Base-by-base conservation (phyloP, 2,888 invertebrate genomes). In the Crematogaster levior region DNA sequence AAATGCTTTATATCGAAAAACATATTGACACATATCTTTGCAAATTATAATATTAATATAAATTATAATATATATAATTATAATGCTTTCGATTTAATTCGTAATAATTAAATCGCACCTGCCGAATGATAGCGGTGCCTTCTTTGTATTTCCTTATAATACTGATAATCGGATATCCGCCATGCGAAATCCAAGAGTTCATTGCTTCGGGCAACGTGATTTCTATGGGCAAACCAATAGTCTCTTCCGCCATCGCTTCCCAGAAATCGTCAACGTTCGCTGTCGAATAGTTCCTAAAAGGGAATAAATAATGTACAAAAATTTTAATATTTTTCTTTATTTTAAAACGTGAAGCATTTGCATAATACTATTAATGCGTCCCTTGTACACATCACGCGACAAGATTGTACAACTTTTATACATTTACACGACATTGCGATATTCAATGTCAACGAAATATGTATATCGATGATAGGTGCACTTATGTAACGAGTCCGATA, bases 121-220 rank as follows among this genome's bases (percentile, higher is more conserved):
- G 94, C 37, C 86, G 86, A 65, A 93, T 61, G 3, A 66, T 65
- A 5, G 91, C 90, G 0, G 91, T 87, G 56, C 84, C 89, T 6
- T 86, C 84, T 7, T 91, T 86, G 18, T 93, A 93, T 80, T 92
- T 85, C 81, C 93, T 90, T 10, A 83, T 86, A n/a, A 93, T 90
- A 12, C 89, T 93, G n/a, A 94, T 82, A 7, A 93, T 72, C 4
- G 94, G 94, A 89, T 93, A 94, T 48, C 94, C 94, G 48, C 89
- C 86, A 66, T 91, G 90, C n/a, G 72, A 73, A 9, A 88, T 91
- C 93, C 94, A 94, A 12, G 90, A 86, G 43, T 87, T 79, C 75
- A 94, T 89, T 9, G 89, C 85, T n/a, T 91, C 86, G 40, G 86
- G 83, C 66, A 93, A 83, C 27, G 89, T 88, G 37, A 86, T 72